Conservation (phyloP, 2,797 vertebrate species). For the Oceanodroma leucorhoa region DNA sequence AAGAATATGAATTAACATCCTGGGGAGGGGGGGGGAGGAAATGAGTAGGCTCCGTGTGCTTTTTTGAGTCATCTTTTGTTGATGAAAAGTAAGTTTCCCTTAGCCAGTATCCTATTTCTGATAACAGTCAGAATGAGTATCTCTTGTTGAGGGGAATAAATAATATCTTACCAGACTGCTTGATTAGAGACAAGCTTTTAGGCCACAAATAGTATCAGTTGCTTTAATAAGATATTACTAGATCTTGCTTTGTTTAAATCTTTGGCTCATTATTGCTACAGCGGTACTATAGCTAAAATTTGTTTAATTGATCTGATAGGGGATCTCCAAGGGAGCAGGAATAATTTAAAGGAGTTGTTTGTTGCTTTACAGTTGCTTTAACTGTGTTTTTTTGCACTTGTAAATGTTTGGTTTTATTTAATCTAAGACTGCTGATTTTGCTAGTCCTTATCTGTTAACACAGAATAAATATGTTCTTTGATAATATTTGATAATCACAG, state of each 20-base stretch:
- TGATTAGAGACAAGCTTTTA: not conserved
- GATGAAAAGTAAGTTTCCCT: not conserved
- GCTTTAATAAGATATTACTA: not conserved
- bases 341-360: not conserved
- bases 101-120: not conserved
- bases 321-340: not conserved
- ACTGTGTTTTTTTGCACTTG: not conserved
- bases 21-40: not conserved
- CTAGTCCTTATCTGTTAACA: not conserved
- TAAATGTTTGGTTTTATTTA: not conserved
- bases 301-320: not conserved
- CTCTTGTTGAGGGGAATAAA: not conserved
- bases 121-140: not conserved
- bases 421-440: not conserved
- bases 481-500: not conserved
- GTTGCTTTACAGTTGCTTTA: conserved; percentile 9
- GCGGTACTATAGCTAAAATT: not conserved
- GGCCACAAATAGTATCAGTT: not conserved
- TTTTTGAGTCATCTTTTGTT: not conserved
- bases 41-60: not conserved
- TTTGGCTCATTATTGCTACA: not conserved
- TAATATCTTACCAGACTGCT: not conserved
- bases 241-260: not conserved
- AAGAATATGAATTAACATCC: not conserved
- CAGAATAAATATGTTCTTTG: not conserved